Conservation (phyloP, 2,797 vertebrate genomes). For the Argyrosomus regius region DNA sequence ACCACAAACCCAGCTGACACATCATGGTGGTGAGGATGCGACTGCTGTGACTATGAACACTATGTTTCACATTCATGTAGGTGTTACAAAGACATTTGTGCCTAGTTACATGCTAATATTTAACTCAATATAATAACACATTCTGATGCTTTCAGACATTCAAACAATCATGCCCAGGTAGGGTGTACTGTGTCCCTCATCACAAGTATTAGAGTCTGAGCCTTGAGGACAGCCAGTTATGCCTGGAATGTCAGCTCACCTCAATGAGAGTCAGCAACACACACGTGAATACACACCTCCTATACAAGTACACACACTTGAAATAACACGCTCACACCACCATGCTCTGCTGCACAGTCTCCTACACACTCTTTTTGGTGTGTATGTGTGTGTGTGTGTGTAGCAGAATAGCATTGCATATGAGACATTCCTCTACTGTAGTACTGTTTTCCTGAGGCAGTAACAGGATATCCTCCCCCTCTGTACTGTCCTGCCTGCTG, state of each 20-base stretch:
- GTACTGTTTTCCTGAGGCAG: conserved; percentile 75
- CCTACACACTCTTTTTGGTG: conserved; percentile 25
- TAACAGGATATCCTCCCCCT: conserved; percentile 82
- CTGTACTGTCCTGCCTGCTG: conserved; percentile 65
- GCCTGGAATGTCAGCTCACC: conserved; percentile 86
- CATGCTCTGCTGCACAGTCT: conserved; percentile 37
- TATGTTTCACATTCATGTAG: conserved; percentile 1
- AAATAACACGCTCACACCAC: conserved; percentile 25
- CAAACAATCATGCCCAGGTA: not conserved
- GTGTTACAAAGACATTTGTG: not conserved
- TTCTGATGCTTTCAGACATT: not conserved
- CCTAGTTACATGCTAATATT: not conserved
- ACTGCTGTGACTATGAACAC: not conserved
- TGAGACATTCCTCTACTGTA: conserved; percentile 78
- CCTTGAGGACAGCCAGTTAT: conserved; percentile 83
- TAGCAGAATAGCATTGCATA: conserved; percentile 58
- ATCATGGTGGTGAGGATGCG: not conserved
- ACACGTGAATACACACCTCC: conserved; percentile 62
- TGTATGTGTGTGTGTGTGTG: conserved; percentile 15
- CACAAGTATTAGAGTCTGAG: conserved; percentile 61
- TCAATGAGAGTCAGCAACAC: conserved; percentile 64
- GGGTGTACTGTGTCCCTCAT: conserved; percentile 69
- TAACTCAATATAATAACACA: not conserved
- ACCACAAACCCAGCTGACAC: conserved; percentile 41
- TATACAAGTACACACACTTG: conserved; percentile 37